These are phyloP conservation scores for Buphagus erythrorhynchus DNA, from an alignment of 2,797 vertebrate species.

Conservation along the genomic window DNA sequence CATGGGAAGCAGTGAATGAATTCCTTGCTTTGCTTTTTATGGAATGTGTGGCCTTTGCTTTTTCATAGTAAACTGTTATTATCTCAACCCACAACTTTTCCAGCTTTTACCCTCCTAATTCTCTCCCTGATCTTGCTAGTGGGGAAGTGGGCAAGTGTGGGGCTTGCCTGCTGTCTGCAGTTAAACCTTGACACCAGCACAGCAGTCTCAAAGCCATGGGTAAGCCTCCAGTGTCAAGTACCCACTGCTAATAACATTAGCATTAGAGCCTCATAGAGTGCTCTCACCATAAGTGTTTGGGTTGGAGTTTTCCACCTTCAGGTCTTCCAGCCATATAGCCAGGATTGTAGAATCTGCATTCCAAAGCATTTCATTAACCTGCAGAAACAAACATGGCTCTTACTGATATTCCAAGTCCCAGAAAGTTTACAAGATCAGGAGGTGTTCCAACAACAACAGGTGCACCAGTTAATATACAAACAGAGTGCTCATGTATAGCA, in stretches of 20 bases:
- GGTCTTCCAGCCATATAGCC: slow-evolving; percentile 90
- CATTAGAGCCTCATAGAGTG: accelerated
- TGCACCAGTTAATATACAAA: accelerated
- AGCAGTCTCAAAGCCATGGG: not conserved
- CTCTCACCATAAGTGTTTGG: slow-evolving; percentile 82
- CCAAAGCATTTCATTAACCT: slow-evolving; percentile 95
- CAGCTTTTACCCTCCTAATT: not conserved
- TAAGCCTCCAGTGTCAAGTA: not conserved
- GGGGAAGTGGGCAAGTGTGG: not conserved
- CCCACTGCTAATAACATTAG: not conserved
- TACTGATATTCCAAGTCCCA: not conserved
- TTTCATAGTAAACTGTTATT: not conserved
- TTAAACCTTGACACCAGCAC: not conserved
- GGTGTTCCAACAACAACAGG: not conserved
- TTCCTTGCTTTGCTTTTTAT: not conserved
- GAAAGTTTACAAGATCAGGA: not conserved
- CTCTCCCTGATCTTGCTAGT: not conserved
- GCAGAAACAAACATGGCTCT: not conserved
- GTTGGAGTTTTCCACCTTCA: slow-evolving; percentile 66
- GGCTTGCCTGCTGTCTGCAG: not conserved
- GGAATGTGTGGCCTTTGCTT: not conserved
- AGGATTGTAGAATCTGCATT: slow-evolving; percentile 91
- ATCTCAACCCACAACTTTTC: not conserved
- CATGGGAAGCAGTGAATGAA: accelerated
- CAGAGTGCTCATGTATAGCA: accelerated